Conservation (phyloP, 37 sponge, comb jelly and placozoan species). For the Chondrilla cf. caribensis region DNA sequence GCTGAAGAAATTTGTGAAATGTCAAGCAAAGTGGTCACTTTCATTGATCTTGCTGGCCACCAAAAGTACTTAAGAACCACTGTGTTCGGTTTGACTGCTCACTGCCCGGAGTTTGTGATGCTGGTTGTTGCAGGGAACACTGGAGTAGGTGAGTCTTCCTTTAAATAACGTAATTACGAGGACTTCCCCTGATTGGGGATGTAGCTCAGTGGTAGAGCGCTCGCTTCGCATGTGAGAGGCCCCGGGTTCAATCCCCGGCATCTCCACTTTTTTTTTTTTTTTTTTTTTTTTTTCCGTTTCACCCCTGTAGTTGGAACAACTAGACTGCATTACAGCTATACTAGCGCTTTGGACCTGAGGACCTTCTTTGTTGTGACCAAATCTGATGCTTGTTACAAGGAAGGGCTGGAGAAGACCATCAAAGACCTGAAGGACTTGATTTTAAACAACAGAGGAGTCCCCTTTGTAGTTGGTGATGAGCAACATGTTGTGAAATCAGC, state of each 20-base stretch:
- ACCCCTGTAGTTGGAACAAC: slow-evolving; percentile 77
- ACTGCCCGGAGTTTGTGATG: slow-evolving; percentile 88
- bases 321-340: slow-evolving; percentile 84
- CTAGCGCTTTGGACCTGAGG: slow-evolving; percentile 81
- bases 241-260: slow-evolving; percentile 99
- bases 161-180: neutral
- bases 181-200: slow-evolving; percentile 68
- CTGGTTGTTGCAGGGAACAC: slow-evolving; percentile 88
- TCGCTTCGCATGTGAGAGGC: slow-evolving; percentile 99
- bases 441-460: slow-evolving; percentile 44
- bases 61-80: slow-evolving; percentile 98
- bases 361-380: slow-evolving; percentile 91
- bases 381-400: slow-evolving; percentile 68
- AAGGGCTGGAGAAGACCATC: slow-evolving; percentile 44
- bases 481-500: slow-evolving; percentile 73
- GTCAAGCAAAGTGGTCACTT: slow-evolving; percentile 91
- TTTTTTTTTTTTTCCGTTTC: neutral
- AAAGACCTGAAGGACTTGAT: slow-evolving; percentile 55
- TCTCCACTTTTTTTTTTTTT: slow-evolving; percentile 89
- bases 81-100: slow-evolving; percentile 92
- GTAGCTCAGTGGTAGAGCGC: slow-evolving; percentile 99
- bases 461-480: slow-evolving; percentile 43
- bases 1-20: slow-evolving; percentile 89
- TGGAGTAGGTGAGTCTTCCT: slow-evolving; percentile 85
- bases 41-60: slow-evolving; percentile 98